A percentile compares a stretch with the other conserved stretches of the same genome.
Conservation (phyloP, 2,888 invertebrate species). For the Pterostichus niger region DNA sequence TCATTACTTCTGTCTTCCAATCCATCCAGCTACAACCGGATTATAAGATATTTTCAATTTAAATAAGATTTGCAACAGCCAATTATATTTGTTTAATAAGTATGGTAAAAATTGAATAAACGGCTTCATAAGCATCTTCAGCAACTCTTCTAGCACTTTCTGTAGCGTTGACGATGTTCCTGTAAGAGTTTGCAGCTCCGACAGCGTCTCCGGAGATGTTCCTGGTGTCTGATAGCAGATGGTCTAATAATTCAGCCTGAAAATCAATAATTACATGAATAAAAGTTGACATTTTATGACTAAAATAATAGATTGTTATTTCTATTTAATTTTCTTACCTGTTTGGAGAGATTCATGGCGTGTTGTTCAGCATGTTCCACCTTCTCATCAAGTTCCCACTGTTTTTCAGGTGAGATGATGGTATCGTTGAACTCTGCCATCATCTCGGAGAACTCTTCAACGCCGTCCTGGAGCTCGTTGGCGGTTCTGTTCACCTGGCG, state of each 20-base stretch:
- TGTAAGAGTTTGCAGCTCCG: conserved; percentile 92
- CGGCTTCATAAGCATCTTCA: conserved; percentile 83
- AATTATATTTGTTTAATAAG: no score
- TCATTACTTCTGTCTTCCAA: conserved; percentile 78
- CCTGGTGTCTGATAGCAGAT: conserved; percentile 83
- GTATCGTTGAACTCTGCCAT: conserved; percentile 74
- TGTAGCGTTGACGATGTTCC: conserved; percentile 89
- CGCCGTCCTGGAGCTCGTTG: conserved; percentile 67
- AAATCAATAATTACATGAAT: conserved; percentile 41
- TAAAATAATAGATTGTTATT: no score
- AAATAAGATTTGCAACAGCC: no score
- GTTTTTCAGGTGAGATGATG: conserved; percentile 74
- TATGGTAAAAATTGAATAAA: no score
- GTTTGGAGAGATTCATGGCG: conserved; percentile 80
- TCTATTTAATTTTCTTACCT: no score
- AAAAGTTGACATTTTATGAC: no score
- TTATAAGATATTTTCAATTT: no score
- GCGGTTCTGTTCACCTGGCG: conserved; percentile 73
- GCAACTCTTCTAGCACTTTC: conserved; percentile 84
- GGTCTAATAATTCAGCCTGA: conserved; percentile 82
- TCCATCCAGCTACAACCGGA: conserved; percentile 76
- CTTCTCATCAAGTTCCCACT: conserved; percentile 79
- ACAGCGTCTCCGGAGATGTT: conserved; percentile 88
- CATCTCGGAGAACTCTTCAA: conserved; percentile 70
- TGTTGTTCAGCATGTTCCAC: conserved; percentile 82